These are phyloP conservation scores for Helogale parvula DNA, from an alignment of 2,113 vertebrate species.

Conservation along the genomic window DNA sequence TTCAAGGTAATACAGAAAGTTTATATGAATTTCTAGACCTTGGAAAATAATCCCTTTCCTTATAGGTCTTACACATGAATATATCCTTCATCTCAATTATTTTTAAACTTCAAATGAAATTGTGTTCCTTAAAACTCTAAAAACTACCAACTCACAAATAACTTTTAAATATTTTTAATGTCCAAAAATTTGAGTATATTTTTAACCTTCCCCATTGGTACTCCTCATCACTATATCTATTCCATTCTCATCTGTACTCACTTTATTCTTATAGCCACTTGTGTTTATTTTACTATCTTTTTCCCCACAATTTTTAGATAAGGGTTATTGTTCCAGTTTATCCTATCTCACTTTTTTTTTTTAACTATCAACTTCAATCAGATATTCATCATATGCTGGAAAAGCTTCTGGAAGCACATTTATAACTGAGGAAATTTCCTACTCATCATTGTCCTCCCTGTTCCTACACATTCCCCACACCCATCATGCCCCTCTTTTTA, in stretches of 20 bases:
- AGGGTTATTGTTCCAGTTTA: background rate
- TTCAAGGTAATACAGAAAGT: background rate
- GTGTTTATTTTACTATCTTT: constrained; percentile 11
- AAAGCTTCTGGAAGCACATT: background rate
- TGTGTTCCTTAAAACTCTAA: background rate
- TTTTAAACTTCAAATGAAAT: background rate
- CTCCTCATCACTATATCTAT: background rate
- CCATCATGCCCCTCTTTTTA: background rate
- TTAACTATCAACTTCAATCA: background rate
- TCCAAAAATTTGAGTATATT: background rate
- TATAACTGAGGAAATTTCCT: constrained; percentile 5
- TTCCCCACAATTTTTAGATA: background rate
- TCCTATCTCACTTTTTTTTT: background rate
- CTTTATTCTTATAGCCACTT: background rate
- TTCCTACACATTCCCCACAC: background rate
- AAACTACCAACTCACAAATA: background rate
- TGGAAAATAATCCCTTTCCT: background rate
- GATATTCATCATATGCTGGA: background rate
- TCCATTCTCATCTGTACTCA: background rate
- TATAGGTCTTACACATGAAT: background rate
- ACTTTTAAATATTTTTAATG: background rate
- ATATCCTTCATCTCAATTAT: background rate
- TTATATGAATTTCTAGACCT: background rate
- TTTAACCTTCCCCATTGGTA: background rate
- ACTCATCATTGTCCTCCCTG: background rate